Evolutionary conservation across 2,113 vertebrate genomes (phyloP).

Genomic region (Menura novaehollandiae): DNA sequence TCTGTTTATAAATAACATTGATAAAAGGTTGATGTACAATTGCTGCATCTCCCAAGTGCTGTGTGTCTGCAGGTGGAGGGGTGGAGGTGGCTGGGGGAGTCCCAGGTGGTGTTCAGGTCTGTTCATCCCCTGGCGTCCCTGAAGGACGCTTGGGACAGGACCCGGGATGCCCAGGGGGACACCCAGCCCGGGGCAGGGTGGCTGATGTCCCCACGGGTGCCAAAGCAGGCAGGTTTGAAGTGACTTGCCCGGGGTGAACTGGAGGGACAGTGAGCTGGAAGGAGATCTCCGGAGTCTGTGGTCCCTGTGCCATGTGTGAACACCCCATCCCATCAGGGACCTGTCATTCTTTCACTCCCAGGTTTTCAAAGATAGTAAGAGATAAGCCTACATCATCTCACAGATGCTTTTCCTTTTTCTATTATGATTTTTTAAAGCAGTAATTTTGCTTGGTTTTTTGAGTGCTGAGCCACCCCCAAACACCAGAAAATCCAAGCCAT

Average conservation of each 20-base stretch:
- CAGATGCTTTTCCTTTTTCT: not conserved
- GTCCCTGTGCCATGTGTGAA: not conserved
- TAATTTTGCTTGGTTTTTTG: not conserved
- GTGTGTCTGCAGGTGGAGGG: not conserved
- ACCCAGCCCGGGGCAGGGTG: not conserved
- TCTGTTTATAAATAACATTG: not conserved
- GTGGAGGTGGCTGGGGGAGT: not conserved
- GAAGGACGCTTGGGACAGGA: not conserved
- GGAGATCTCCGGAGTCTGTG: not conserved
- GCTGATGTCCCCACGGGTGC: not conserved
- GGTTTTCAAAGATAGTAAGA: not conserved
- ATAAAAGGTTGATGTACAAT: not conserved
- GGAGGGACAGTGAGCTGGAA: not conserved
- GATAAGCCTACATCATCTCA: not conserved
- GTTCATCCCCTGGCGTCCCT: not conserved
- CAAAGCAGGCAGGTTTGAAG: not conserved
- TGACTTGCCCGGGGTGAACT: accelerated
- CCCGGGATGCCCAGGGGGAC: not conserved
- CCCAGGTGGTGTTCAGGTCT: not conserved
- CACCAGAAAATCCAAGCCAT: accelerated
- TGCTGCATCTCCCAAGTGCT: not conserved
- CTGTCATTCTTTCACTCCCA: not conserved
- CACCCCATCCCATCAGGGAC: not conserved
- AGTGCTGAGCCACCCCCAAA: not conserved
- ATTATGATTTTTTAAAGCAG: not conserved